Conservation (phyloP, 2,888 invertebrate species). For the Mantis religiosa region DNA sequence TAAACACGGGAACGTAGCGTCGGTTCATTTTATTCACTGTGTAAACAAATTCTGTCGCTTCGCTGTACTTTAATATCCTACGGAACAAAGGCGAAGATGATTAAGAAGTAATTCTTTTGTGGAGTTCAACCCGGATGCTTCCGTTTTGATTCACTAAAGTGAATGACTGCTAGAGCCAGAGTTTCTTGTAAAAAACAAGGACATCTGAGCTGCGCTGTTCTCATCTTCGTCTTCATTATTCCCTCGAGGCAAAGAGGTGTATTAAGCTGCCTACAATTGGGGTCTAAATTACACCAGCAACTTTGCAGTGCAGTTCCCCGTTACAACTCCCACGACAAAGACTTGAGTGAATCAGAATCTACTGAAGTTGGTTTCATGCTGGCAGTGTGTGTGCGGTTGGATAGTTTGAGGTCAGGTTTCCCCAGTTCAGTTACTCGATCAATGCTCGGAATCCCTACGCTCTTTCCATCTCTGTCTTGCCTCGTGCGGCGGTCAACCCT, state of each 20-base stretch:
- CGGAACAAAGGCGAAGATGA: too few species aligned
- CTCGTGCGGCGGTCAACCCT: conserved; percentile 2
- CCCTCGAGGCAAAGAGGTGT: background rate
- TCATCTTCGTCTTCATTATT: background rate
- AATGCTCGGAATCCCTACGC: background rate
- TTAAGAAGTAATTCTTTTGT: too few species aligned
- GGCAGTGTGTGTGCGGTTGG: background rate
- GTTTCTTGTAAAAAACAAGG: background rate
- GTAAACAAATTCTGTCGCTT: too few species aligned
- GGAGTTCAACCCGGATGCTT: background rate
- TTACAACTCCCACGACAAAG: background rate
- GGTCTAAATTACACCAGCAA: background rate
- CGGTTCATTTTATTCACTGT: too few species aligned
- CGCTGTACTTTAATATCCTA: too few species aligned
- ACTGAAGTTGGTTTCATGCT: background rate
- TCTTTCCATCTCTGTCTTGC: background rate
- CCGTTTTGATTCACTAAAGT: background rate
- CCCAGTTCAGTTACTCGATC: background rate
- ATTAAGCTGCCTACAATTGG: background rate
- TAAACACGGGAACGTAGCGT: too few species aligned
- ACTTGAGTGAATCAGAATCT: background rate
- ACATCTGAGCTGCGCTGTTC: background rate
- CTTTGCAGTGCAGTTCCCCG: background rate
- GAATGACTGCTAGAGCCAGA: background rate
- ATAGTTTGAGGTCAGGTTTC: conserved; percentile 1